Conservation (phyloP, 1,140 invertebrate species). For the Lepidurus packardi region DNA sequence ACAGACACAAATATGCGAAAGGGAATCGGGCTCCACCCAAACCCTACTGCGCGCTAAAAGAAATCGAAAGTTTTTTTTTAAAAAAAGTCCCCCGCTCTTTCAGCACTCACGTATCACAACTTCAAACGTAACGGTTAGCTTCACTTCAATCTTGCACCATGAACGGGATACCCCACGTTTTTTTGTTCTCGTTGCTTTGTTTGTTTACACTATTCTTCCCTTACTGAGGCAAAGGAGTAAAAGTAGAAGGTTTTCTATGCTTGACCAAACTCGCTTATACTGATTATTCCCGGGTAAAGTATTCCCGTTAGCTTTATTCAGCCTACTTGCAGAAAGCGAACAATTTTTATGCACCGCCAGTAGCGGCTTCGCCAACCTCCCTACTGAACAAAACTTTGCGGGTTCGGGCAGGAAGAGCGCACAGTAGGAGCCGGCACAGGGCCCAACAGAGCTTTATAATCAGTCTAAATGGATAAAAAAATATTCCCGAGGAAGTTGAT, state of each 20-base stretch:
- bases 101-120: too few species aligned
- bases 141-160: too few species aligned
- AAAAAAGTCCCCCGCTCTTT: background rate
- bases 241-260: too few species aligned
- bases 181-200: too few species aligned
- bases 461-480: background rate
- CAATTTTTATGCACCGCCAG: background rate
- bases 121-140: too few species aligned
- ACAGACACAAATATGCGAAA: background rate
- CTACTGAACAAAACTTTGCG: background rate
- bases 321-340: background rate
- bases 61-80: background rate
- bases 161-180: too few species aligned
- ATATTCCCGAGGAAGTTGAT: background rate
- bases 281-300: too few species aligned
- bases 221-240: too few species aligned
- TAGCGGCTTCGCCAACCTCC: background rate
- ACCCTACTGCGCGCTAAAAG: background rate
- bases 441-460: background rate
- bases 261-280: background rate
- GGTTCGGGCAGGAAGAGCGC: background rate
- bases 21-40: background rate
- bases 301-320: background rate
- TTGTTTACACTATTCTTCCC: too few species aligned
- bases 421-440: background rate